Percentiles rank a stretch among this genome's conserved stretches.
phyloP scores from a whole-genome alignment of 2,888 invertebrate genomes.

The Orthonevra nobilis region DNA sequence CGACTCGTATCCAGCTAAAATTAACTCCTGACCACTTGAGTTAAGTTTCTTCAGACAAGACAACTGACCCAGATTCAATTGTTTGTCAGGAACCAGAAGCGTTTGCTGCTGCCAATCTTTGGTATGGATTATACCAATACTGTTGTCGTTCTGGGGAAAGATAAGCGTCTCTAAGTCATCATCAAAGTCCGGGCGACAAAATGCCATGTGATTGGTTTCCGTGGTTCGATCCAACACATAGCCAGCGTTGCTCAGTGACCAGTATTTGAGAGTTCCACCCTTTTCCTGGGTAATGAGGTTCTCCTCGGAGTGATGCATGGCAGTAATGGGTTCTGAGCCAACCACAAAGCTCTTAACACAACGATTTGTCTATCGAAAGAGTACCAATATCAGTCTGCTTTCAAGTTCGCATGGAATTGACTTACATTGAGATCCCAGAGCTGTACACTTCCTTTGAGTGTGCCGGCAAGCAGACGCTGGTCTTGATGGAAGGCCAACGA shows the following conservation, averaged over 20 bases:
- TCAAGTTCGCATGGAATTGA: constrained; percentile 28
- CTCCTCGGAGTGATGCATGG: constrained; percentile 81
- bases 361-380: constrained; percentile 84
- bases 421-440: constrained; percentile 90
- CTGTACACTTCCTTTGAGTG: constrained; percentile 87
- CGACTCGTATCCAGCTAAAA: constrained; percentile 87
- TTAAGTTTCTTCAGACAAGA: constrained; percentile 82
- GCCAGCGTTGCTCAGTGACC: constrained; percentile 83
- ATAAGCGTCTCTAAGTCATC: constrained; percentile 82
- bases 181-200: constrained; percentile 84
- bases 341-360: constrained; percentile 85
- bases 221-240: constrained; percentile 83
- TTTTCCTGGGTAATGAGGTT: constrained; percentile 88
- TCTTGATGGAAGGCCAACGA: constrained; percentile 86
- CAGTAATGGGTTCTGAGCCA: constrained; percentile 82
- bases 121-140: constrained; percentile 78
- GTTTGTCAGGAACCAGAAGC: constrained; percentile 78
- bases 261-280: constrained; percentile 85
- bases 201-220: constrained; percentile 85
- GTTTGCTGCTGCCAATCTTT: constrained; percentile 78
- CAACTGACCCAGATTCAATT: constrained; percentile 81
- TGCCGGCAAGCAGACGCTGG: constrained; percentile 86
- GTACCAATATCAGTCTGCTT: not conserved
- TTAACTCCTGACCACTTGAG: constrained; percentile 80
- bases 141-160: constrained; percentile 84